phyloP scores from a whole-genome alignment of 2,113 vertebrate species.

The Notechis scutatus region DNA sequence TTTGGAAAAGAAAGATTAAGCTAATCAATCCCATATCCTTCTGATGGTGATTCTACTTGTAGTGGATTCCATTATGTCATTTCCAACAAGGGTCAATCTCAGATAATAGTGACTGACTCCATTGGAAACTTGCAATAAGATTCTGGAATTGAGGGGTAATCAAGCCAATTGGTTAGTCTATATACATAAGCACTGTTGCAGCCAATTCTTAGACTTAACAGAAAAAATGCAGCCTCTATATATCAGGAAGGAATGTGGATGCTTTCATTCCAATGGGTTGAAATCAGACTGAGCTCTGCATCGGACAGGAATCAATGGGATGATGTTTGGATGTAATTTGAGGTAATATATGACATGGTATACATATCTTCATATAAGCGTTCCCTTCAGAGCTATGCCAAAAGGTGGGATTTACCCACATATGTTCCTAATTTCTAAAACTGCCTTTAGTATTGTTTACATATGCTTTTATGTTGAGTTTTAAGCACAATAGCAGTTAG shows the following conservation, averaged over 20 bases:
- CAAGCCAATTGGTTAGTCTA: conserved; percentile 50
- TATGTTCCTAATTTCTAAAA: neutral
- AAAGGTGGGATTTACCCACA: neutral
- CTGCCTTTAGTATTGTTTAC: neutral
- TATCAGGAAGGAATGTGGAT: neutral
- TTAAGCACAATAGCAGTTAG: neutral
- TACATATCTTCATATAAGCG: neutral
- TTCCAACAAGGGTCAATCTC: neutral
- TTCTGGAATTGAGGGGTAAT: conserved; percentile 36
- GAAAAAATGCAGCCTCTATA: neutral
- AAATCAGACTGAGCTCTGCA: neutral
- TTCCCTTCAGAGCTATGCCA: neutral
- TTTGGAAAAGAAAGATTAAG: neutral
- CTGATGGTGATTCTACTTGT: neutral
- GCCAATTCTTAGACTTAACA: neutral
- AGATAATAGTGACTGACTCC: neutral
- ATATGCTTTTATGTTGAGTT: neutral
- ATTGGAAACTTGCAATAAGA: conserved; percentile 6
- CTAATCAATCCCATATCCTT: neutral
- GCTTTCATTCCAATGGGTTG: neutral
- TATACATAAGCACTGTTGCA: neutral
- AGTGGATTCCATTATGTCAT: neutral
- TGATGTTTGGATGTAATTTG: neutral
- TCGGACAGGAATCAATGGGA: neutral
- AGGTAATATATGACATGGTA: neutral